Base-by-base conservation (phyloP, 2,888 invertebrate species). In the Eupithecia insigniata region DNA sequence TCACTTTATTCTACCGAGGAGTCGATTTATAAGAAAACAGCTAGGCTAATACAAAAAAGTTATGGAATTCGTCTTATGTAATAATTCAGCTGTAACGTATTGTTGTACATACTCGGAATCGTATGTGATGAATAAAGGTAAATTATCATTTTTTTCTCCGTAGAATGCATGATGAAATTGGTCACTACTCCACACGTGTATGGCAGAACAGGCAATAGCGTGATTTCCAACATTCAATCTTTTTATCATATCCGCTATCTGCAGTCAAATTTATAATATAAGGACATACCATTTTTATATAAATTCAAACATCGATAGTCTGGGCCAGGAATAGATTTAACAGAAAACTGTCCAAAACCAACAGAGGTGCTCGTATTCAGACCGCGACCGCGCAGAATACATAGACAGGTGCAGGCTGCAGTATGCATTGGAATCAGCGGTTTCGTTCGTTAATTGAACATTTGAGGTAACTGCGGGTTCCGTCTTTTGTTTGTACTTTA, bases 381-480 rank as follows among this genome's bases (percentile, higher is more conserved):
- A 55, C 28, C 34, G 55, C 66, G 64, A 26, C 64, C n/a, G 62
- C 36, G 26, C 26, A 30, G 60, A 18, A 60, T 30, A 60, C 61
- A 32, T 55, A 55, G 55, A 30, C 61, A 62, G 61, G 1, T 62
- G 36, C 26, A 32, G 5, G 8, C 28, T 61, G 64, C 69, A 62
- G 64, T 69, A 62, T 69, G 34, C 46, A 34, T 30, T 32, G 34
- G 34, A 32, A 67, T 65, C 64, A 58, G 66, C 70, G 67, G 72
- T 70, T 75, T 73, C 69, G 69, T 73, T 32, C 71, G 75, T 62
- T 74, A 74, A 74, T 74, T 74, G 69, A 64, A 32, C 28, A 34
- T n/a, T 64, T n/a, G 62, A 62, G 62, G 62, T 62, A 60, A 34
- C 64, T 12, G 14, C 26, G 64, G 64, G 39, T 18, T 58, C 62